Base-by-base conservation (phyloP, 1,140 invertebrate genomes). In the Planococcus citri region DNA sequence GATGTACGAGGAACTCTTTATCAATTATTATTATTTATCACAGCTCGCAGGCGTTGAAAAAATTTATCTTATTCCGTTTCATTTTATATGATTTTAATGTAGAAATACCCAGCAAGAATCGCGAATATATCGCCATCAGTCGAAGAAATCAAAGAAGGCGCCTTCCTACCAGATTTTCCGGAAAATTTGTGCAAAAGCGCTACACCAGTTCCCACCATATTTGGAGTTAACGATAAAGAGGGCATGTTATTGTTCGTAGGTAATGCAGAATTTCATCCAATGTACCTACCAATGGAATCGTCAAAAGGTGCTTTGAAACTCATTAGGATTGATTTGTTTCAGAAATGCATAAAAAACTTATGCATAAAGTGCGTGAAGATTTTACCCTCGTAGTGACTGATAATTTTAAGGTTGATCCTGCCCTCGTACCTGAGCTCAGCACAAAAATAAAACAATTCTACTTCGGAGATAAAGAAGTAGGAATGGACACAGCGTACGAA, bases 171-270 rank as follows among this genome's bases (percentile, higher is more conserved):
- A 17, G 60, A 64, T 25, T 6, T 4, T 9, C 25, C 25, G 8
- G 22, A 64, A 64, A 64, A 64, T 64, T 25, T 64, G 22, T 9
- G 8, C 8, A 64, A 64, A 17, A 64, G 10, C 21, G 60, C 60
- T 22, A 64, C 60, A 2, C 60, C 60, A 6, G 22, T 64, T 24
- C 60, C 60, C 6, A 17, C 10, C 9, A 64, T 64, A 24, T 25
- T 64, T 25, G 60, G 60, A 64, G 21, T 64, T 25, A 64, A 64
- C 24, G 25, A 64, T 17, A 64, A 25, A 64, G 60, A 64, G 24
- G 60, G 60, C 60, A 64, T 24, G 24, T 25, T 64, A 21, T 9
- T 27, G 25, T 64, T 64, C 25, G 22, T 64, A 51, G 41, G 41
- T 51, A 51, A 14, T 33, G 29, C 29, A 12, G 29, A 33, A 33